Conservation (phyloP, 2,113 vertebrate genomes). For the Salvelinus fontinalis region DNA sequence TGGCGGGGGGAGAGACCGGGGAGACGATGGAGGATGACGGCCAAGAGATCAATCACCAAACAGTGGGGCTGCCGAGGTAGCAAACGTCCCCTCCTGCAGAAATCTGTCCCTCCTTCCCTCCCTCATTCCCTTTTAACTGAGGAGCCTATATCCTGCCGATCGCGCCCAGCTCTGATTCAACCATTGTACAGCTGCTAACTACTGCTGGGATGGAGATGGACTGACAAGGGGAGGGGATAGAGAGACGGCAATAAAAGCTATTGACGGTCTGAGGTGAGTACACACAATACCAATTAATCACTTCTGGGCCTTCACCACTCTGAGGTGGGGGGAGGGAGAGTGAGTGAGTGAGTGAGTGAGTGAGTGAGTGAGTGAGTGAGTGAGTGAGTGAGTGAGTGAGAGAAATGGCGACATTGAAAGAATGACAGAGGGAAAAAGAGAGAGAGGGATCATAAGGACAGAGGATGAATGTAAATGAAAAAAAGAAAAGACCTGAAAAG, state of each 20-base stretch:
- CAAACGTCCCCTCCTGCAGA: conserved; percentile 11
- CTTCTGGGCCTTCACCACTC: conserved; percentile 32
- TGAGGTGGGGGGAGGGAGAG: background rate
- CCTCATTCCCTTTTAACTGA: background rate
- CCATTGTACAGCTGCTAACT: background rate
- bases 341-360: background rate
- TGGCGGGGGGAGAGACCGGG: conserved; percentile 35
- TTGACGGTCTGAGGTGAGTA: conserved; percentile 35
- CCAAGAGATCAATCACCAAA: conserved; percentile 56
- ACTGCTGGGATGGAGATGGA: conserved; percentile 26
- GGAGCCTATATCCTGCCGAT: too few relatives aligned
- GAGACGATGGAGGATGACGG: conserved; percentile 31
- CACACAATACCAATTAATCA: conserved; percentile 46
- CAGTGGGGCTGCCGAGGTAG: conserved; percentile 26
- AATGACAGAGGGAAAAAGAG: background rate
- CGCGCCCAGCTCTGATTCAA: background rate
- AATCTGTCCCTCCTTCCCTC: conserved; percentile 32
- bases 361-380: background rate
- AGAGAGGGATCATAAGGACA: background rate
- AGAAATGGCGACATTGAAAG: background rate
- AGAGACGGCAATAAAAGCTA: conserved; percentile 24
- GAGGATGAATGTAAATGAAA: background rate
- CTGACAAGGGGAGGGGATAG: background rate
- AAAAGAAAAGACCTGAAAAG: conserved; percentile 16
- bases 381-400: background rate